Evolutionary conservation across 2,113 vertebrate species (phyloP).

Genomic region (Oreochromis tanganicae): DNA sequence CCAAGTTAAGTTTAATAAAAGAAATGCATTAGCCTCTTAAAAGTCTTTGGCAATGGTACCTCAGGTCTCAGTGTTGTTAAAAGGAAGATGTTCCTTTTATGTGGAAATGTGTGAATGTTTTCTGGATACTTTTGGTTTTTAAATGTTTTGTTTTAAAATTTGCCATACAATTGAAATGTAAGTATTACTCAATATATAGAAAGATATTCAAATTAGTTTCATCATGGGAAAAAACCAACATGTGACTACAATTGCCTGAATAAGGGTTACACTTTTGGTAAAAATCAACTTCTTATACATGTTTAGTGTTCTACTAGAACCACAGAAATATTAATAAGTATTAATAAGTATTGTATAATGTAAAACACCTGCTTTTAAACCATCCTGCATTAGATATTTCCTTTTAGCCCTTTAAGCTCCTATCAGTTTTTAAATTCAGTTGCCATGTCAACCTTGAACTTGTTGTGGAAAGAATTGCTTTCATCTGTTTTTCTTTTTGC

Average conservation of each 20-base stretch:
- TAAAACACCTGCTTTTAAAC: background rate
- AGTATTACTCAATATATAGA: background rate
- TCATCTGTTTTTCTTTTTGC: background rate
- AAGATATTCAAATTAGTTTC: background rate
- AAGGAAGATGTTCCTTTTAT: background rate
- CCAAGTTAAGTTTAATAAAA: background rate
- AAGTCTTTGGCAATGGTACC: background rate
- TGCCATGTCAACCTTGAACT: background rate
- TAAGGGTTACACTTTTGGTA: background rate
- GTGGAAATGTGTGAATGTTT: background rate
- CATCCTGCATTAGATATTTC: background rate
- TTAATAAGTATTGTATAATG: background rate
- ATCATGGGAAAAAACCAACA: background rate
- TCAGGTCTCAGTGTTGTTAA: background rate
- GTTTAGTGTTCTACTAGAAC: background rate
- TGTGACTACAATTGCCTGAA: background rate
- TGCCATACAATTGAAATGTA: background rate
- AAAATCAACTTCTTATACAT: background rate
- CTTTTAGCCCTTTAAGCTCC: background rate
- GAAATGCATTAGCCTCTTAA: fast-evolving
- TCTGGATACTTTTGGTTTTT: background rate
- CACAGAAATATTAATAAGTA: background rate
- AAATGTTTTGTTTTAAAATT: background rate
- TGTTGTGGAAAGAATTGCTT: background rate
- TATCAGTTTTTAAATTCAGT: background rate